Conservation (phyloP, 2,113 vertebrate species). For the Poeciliopsis retropinna region DNA sequence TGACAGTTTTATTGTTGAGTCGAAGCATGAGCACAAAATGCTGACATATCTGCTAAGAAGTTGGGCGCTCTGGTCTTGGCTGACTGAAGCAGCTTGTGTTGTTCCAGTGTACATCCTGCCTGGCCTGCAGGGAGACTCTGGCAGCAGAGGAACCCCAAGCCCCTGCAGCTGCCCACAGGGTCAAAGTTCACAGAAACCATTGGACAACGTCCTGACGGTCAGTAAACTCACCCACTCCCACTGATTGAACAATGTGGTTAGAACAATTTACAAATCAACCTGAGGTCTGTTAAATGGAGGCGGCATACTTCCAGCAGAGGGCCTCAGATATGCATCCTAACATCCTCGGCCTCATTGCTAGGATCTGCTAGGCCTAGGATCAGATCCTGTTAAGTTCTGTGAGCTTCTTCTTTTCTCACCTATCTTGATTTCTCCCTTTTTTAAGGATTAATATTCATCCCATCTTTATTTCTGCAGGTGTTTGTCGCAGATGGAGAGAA, state of each 20-base stretch:
- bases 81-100: neutral
- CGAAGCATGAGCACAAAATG: no score
- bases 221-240: conserved; percentile 12
- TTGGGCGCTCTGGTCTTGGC: no score
- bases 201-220: conserved; percentile 43
- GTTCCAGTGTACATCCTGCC: conserved; percentile 50
- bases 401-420: no score
- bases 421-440: neutral
- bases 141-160: conserved; percentile 32
- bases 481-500: conserved; percentile 56
- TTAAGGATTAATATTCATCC: neutral
- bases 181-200: neutral
- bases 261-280: neutral
- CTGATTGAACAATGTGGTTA: neutral
- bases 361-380: no score
- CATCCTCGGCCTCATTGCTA: no score
- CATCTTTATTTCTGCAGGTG: conserved; percentile 33
- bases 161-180: conserved; percentile 50
- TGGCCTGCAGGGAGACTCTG: conserved; percentile 53
- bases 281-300: neutral
- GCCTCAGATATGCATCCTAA: no score
- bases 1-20: no score
- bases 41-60: no score
- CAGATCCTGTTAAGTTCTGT: no score
- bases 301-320: neutral